Base-by-base conservation (phyloP, 2,888 invertebrate genomes). In the Cheilosia soror region DNA sequence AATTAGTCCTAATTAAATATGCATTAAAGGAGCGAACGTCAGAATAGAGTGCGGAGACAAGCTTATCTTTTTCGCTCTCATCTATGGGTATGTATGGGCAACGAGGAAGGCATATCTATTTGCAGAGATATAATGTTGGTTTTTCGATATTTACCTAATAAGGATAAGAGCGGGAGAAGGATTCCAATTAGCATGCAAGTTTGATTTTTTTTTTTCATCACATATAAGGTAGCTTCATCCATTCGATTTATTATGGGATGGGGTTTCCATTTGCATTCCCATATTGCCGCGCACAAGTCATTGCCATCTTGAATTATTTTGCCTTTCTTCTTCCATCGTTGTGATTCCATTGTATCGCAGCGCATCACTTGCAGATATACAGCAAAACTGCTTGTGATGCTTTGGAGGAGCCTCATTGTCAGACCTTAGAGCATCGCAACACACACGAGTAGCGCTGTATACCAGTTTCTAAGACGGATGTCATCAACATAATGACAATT, bases 1-100 rank as follows among this genome's bases (percentile, higher is more conserved):
- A 89, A 89, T 89, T 89, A 89, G 89, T 86, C 88, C 88, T 89
- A 89, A 89, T 89, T 89, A 89, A 88, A 89, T 89, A 89, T 89
- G 89, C 89, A 89, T 89, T 89, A 89, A 85, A 85, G 85, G 62
- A 85, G 72, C 68, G 69, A 80, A 76, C 60, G 44, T 72, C 66
- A 44, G 72, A 72, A 76, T 62, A 72, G 75, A 69, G 72, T 57
- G 58, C 63, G 63, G 37, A 58, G 51, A 40, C 57, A 72, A 58
- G 76, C 69, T 80, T 80, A 65, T 55, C 73, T 69, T 60, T 58
- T 20, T 20, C 20, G 25, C 37, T 9, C 55, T 51, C 53, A 29
- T 55, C 15, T 27, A 60, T 51, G 58, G 20, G 2, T 20, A 20
- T 20, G 20, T 20, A 20, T 57, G 40, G 62, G 51, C 7, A 37